A percentile compares a stretch with the other conserved stretches of the same genome.
phyloP scores from a whole-genome alignment of 2,888 invertebrate species.

The Drepana falcataria region DNA sequence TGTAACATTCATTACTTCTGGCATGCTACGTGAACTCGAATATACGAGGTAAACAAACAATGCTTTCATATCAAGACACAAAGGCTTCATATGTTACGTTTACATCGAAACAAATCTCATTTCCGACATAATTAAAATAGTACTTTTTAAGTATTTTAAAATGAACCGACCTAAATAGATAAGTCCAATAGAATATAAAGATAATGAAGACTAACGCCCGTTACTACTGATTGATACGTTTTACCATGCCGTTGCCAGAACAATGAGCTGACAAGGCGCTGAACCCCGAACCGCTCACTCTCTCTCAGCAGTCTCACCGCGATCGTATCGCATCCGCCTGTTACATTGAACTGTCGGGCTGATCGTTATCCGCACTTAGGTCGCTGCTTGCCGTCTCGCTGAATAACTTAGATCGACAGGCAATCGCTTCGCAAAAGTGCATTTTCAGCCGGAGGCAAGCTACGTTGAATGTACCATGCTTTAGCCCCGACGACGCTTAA shows the following conservation, averaged over 20 bases:
- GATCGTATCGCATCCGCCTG: constrained; percentile 36
- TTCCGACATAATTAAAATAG: too few species aligned
- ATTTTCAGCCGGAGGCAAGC: constrained; percentile 69
- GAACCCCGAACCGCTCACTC: constrained; percentile 25
- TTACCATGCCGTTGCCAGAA: constrained; percentile 18
- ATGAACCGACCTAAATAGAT: too few species aligned
- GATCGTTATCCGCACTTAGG: constrained; percentile 61
- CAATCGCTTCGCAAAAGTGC: constrained; percentile 73
- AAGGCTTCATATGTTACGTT: too few species aligned
- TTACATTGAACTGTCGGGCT: constrained; percentile 35
- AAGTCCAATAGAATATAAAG: neutral
- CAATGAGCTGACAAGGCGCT: constrained; percentile 26
- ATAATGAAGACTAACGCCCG: neutral
- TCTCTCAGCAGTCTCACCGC: constrained; percentile 21
- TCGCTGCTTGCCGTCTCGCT: constrained; percentile 42
- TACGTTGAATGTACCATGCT: constrained; percentile 41
- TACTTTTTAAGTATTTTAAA: too few species aligned
- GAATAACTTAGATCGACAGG: constrained; percentile 68
- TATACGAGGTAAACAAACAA: too few species aligned
- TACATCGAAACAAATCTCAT: too few species aligned
- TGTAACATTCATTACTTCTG: too few species aligned
- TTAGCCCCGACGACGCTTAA: constrained; percentile 57
- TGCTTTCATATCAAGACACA: too few species aligned
- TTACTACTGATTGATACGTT: neutral
- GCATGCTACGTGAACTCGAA: too few species aligned